phyloP scores from a whole-genome alignment of 2,888 invertebrate genomes.

The Acanthosepion lycidas region DNA sequence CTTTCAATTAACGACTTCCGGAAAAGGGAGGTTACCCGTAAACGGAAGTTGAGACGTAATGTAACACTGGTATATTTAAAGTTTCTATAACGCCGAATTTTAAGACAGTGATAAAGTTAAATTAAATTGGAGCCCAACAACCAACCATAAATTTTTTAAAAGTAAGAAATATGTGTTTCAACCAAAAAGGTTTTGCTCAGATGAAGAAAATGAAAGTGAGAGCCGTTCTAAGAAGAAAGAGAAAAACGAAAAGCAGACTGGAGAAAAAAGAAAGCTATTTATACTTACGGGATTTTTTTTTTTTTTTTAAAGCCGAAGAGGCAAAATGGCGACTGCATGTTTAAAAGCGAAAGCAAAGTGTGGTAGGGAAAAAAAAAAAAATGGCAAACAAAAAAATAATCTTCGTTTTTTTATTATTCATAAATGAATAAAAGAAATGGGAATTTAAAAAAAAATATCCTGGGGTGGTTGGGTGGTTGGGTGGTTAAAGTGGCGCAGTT shows the following conservation, averaged over 20 bases:
- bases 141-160: no score
- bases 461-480: background rate
- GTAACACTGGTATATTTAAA: no score
- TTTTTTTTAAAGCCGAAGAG: background rate
- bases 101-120: no score
- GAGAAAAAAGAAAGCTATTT: background rate
- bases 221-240: background rate
- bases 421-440: slow-evolving; percentile 20
- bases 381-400: background rate
- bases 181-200: no score
- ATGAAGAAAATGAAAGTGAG: background rate
- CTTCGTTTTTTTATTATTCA: background rate
- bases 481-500: background rate
- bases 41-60: no score
- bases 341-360: no score
- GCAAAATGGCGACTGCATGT: background rate
- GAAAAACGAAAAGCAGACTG: background rate
- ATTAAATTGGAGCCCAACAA: no score
- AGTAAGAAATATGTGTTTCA: no score
- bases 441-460: background rate
- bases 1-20: no score
- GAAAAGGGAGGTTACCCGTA: no score
- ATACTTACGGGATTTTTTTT: no score
- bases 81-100: no score
- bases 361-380: background rate